Evolutionary conservation across 1,140 invertebrate species (phyloP).

Genomic region (Meloidogyne exigua): DNA sequence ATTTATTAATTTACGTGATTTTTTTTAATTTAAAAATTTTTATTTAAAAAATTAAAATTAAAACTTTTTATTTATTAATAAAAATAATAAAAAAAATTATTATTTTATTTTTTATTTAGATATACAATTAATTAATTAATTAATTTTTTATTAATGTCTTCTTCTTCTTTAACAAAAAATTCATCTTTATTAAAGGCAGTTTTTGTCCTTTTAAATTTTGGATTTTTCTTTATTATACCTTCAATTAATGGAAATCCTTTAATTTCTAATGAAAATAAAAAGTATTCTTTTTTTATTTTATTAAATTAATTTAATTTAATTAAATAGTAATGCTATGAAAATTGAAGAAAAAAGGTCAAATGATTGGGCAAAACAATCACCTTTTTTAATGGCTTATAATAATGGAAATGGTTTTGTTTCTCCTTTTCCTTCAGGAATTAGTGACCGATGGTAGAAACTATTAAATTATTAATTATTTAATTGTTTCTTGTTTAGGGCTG

Average conservation of each 20-base stretch:
- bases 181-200: not conserved
- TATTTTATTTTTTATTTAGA: too few relatives aligned
- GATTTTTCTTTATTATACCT: not conserved
- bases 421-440: slow-evolving; percentile 19
- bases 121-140: too few relatives aligned
- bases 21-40: not conserved
- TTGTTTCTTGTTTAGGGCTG: not conserved
- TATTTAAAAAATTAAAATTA: too few relatives aligned
- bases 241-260: not conserved
- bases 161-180: not conserved
- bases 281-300: not conserved
- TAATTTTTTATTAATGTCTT: too few relatives aligned
- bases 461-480: not conserved
- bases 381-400: slow-evolving; percentile 1
- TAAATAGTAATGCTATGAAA: not conserved
- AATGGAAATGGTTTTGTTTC: slow-evolving; percentile 1
- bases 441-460: slow-evolving; percentile 18
- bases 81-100: not conserved
- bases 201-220: not conserved
- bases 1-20: too few relatives aligned
- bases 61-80: not conserved
- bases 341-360: not conserved
- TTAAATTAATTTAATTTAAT: not conserved
- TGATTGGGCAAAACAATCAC: not conserved
- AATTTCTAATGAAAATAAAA: slow-evolving; percentile 1